Percentiles rank a stretch among this genome's conserved stretches.
Conservation (phyloP, 2,888 invertebrate species). For the Drosophila macrospina region DNA sequence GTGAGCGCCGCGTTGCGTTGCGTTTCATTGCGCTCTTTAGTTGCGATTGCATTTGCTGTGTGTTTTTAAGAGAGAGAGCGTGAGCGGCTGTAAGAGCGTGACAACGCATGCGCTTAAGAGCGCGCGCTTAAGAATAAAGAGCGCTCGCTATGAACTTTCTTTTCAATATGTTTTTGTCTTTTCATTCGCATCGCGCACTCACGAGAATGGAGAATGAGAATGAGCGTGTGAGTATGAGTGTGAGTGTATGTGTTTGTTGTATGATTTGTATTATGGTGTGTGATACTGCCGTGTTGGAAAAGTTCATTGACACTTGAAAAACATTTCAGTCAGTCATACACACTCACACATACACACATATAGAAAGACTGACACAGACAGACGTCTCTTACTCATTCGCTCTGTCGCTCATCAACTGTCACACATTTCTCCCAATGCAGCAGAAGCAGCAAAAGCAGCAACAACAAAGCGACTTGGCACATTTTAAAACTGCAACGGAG, state of each 20-base stretch:
- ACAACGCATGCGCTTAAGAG: conserved; percentile 19
- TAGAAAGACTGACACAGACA: conserved; percentile 27
- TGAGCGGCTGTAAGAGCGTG: conserved; percentile 20
- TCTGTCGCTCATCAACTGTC: conserved; percentile 82
- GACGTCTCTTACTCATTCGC: conserved; percentile 66
- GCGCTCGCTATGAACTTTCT: conserved; percentile 67
- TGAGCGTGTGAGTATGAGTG: conserved; percentile 33
- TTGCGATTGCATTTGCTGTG: conserved; percentile 30
- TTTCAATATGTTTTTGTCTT: conserved; percentile 71
- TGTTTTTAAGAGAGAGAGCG: conserved; percentile 21
- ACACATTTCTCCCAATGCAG: conserved; percentile 80
- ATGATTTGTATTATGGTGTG: conserved; percentile 68
- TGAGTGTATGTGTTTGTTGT: conserved; percentile 46
- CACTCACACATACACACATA: conserved; percentile 41
- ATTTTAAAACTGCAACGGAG: conserved; percentile 57
- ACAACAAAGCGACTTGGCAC: conserved; percentile 70
- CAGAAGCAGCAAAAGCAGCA: conserved; percentile 15
- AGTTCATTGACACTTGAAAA: conserved; percentile 85
- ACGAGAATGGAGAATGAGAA: conserved; percentile 47
- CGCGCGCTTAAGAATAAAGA: conserved; percentile 40
- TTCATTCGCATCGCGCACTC: conserved; percentile 57
- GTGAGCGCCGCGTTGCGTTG: conserved; percentile 10
- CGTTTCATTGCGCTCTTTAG: conserved; percentile 19
- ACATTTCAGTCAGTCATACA: conserved; percentile 75
- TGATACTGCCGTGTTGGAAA: conserved; percentile 80